phyloP scores from a whole-genome alignment of 2,888 invertebrate species.

The Lysandra coridon region DNA sequence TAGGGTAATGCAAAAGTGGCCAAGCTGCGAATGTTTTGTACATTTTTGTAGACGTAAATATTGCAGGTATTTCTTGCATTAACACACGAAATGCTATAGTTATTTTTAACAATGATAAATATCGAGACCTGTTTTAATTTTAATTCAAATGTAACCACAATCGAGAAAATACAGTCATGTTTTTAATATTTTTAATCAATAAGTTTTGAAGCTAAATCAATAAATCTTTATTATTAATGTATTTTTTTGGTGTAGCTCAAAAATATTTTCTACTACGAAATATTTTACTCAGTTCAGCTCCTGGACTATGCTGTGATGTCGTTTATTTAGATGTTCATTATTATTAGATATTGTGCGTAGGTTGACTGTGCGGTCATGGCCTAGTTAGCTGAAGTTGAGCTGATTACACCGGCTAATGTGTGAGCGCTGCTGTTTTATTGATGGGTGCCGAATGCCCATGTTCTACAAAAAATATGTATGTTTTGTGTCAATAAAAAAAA shows the following conservation, averaged over 20 bases:
- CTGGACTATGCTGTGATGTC: slow-evolving; percentile 23
- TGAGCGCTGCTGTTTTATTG: neutral
- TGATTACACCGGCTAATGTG: slow-evolving; percentile 23
- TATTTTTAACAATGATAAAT: neutral
- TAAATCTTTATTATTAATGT: too few relatives aligned
- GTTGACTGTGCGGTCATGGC: slow-evolving; percentile 27
- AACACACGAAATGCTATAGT: neutral
- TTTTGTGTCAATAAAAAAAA: too few relatives aligned
- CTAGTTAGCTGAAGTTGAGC: slow-evolving; percentile 25
- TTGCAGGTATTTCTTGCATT: neutral
- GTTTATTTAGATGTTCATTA: slow-evolving; percentile 34
- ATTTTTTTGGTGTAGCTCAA: neutral
- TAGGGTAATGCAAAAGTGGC: neutral
- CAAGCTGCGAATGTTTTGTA: neutral
- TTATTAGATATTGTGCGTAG: slow-evolving; percentile 32
- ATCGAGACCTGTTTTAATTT: too few relatives aligned
- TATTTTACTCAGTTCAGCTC: neutral
- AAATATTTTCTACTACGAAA: neutral
- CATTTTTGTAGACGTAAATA: neutral
- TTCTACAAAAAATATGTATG: neutral
- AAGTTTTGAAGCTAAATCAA: too few relatives aligned
- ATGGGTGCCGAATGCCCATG: neutral
- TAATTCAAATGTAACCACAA: too few relatives aligned
- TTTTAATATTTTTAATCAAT: too few relatives aligned
- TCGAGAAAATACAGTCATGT: too few relatives aligned